Evolutionary conservation across 2,888 invertebrate genomes (phyloP), one percentile per base, ranked within the genome.

Genomic region (Sclerodermus sp.): DNA sequence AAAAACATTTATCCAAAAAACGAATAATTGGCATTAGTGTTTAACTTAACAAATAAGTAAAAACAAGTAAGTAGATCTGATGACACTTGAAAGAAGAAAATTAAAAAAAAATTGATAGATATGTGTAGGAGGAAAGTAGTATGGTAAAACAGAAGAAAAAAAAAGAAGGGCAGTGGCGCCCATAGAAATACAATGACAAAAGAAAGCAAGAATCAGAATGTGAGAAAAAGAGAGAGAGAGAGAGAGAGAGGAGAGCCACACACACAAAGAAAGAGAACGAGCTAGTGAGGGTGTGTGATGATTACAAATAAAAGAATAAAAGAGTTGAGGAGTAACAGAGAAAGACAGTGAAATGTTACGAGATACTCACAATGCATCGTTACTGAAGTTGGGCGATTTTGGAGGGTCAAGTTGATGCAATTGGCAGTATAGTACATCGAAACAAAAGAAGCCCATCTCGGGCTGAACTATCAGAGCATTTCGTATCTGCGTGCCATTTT

Each of bases 371-470:
- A 89, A 96, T 78, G 93, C 88, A 76, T 96, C 95, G 79, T 96
- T 96, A 75, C 92, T 91, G 81, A 98, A 97, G 80, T 87, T 85
- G 72, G 96, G 95, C 67, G 88, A 85, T 79, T 90, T 90, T 64
- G 97, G 97, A 66, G 93, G 90, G 67, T 96, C 94, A 79, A 92
- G 85, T 79, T 90, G 92, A 81, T 96, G 90, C 73, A 99, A 85
- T 82, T 96, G 93, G 80, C 90, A 88, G 81, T 96, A 91, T 64
- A 99, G 87, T 69, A 97, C 96, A 83, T 99, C 98, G 84, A 98
- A 99, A 86, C 99, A 99, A 83, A 92, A 98, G 84, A 91, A 93
- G 79, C 96, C 96, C 98, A 99, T 99, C 80, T 97, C 96, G 59
- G 91, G 90, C 79, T 89, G 87, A 66, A 92, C 93, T 65, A 95